Conservation (phyloP, 35 echinoderm and acorn worm genomes). For the Stichopus chloronotus region DNA sequence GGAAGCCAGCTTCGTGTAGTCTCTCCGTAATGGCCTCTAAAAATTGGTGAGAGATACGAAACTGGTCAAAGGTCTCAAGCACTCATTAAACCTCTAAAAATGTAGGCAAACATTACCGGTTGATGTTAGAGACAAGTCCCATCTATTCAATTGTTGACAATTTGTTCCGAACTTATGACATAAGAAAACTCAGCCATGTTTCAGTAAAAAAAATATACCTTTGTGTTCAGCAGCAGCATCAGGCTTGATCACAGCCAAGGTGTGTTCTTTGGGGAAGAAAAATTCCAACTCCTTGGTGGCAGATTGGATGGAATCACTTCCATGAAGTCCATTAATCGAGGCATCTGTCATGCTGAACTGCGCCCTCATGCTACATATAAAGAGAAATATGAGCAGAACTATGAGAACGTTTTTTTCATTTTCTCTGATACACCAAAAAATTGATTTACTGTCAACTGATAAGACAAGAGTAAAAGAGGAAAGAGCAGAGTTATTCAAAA, state of each 20-base stretch:
- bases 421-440: neutral
- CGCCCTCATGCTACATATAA: conserved; percentile 73
- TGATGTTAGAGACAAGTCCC: no score
- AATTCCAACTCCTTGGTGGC: conserved; percentile 81
- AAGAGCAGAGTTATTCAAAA: no score
- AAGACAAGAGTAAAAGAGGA: no score
- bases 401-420: neutral
- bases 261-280: conserved; percentile 95
- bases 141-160: no score
- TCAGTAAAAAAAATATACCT: conserved; percentile 51
- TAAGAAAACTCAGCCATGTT: no score
- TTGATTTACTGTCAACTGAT: neutral
- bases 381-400: conserved; percentile 4
- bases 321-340: conserved; percentile 82
- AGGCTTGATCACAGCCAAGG: conserved; percentile 96
- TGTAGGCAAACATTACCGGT: no score
- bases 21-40: conserved; percentile 20
- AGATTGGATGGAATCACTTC: conserved; percentile 75
- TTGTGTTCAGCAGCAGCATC: conserved; percentile 95
- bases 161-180: no score
- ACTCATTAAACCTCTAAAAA: no score
- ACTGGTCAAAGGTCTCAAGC: no score
- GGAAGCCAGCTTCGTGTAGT: conserved; percentile 79
- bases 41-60: neutral
- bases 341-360: conserved; percentile 75